Evolutionary conservation across 2,797 vertebrate species (phyloP).

Genomic region (Propithecus perrieri): DNA sequence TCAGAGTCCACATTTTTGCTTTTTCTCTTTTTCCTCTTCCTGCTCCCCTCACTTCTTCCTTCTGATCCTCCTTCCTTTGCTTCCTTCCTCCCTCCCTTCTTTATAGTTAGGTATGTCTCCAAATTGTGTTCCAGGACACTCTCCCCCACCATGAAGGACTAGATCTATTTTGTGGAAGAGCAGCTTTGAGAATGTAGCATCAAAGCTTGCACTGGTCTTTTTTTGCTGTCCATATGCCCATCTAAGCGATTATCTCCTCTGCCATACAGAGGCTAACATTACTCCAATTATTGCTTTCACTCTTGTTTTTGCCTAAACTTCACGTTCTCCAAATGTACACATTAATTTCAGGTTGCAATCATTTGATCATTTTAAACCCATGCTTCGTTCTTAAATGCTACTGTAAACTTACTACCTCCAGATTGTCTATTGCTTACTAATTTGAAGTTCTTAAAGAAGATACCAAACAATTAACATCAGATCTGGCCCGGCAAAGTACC

Average conservation of each 20-base stretch:
- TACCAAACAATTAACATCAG: not conserved
- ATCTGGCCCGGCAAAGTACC: not conserved
- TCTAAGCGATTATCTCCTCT: not conserved
- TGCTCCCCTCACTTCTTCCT: not conserved
- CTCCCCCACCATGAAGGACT: not conserved
- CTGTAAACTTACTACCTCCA: not conserved
- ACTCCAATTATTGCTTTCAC: not conserved
- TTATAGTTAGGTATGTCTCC: not conserved
- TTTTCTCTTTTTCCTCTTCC: not conserved
- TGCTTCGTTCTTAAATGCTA: not conserved
- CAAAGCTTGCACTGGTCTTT: not conserved
- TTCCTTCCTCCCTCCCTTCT: not conserved
- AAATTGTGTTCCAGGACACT: not conserved
- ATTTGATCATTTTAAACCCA: slow-evolving; percentile 1
- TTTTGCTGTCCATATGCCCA: not conserved
- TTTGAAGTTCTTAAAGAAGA: not conserved
- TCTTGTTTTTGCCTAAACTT: not conserved
- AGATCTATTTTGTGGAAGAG: not conserved
- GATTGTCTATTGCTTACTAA: not conserved
- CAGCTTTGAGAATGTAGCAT: not conserved
- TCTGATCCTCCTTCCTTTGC: not conserved
- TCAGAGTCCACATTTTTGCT: not conserved
- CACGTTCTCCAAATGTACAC: not conserved
- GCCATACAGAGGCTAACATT: not conserved
- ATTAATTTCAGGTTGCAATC: slow-evolving; percentile 4